Conservation (phyloP, 2,888 invertebrate genomes). For the Troglohyphantes excavatus region DNA sequence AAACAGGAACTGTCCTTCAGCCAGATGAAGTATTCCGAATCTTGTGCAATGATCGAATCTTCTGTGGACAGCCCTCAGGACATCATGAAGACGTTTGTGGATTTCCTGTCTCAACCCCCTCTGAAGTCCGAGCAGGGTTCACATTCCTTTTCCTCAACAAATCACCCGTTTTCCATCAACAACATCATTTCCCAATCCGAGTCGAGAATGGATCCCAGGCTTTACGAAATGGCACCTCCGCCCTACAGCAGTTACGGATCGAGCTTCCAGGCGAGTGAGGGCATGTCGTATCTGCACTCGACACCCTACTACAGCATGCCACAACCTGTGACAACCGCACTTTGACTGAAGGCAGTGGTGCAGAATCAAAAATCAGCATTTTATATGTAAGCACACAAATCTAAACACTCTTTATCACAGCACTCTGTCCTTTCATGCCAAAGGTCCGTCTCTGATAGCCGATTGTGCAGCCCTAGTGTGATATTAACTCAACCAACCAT, state of each 20-base stretch:
- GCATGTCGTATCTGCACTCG: conserved; percentile 3
- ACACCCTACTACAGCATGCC: conserved; percentile 35
- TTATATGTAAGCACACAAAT: too few relatives aligned
- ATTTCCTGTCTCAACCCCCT: background rate
- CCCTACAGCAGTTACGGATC: conserved; percentile 58
- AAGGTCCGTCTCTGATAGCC: too few relatives aligned
- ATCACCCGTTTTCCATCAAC: conserved; percentile 97
- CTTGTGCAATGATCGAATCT: conserved; percentile 82
- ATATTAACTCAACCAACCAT: too few relatives aligned
- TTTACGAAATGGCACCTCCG: conserved; percentile 71
- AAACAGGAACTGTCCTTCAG: conserved; percentile 47
- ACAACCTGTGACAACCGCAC: conserved; percentile 29
- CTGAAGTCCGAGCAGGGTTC: conserved; percentile 17
- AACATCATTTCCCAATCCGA: conserved; percentile 88
- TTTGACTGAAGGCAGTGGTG: conserved; percentile 24
- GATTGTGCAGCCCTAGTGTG: too few relatives aligned
- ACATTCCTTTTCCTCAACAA: conserved; percentile 81
- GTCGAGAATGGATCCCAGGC: conserved; percentile 73
- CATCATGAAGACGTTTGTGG: conserved; percentile 21
- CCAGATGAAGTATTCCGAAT: conserved; percentile 10
- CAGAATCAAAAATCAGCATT: background rate
- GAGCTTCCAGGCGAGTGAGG: conserved; percentile 23
- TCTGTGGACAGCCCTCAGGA: conserved; percentile 83
- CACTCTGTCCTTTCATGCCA: too few relatives aligned
- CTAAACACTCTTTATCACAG: too few relatives aligned